Evolutionary conservation across 2,888 invertebrate species (phyloP).

Genomic region (Octonoba sinensis): DNA sequence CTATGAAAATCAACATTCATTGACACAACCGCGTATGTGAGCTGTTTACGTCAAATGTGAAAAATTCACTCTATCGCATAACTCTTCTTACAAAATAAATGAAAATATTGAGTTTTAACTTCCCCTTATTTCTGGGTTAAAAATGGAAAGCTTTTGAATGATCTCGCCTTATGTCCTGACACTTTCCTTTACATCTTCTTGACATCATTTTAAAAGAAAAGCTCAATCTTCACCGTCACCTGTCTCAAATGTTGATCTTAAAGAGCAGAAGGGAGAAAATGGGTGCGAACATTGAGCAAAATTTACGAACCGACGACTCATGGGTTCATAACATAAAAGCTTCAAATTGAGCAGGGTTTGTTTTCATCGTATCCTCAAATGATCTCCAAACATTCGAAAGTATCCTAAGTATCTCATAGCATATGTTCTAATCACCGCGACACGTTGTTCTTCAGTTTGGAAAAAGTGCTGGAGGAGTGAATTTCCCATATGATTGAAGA

Average conservation of each 20-base stretch:
- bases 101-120: no score
- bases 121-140: no score
- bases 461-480: slow-evolving; percentile 4
- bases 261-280: not conserved
- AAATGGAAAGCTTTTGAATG: no score
- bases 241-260: no score
- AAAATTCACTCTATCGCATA: no score
- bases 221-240: no score
- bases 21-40: no score
- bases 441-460: slow-evolving; percentile 15
- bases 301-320: slow-evolving; percentile 44
- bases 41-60: no score
- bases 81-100: no score
- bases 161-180: not conserved
- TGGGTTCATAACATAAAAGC: slow-evolving; percentile 40
- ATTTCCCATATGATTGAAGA: slow-evolving; percentile 23
- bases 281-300: not conserved
- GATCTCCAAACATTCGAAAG: slow-evolving; percentile 27
- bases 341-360: slow-evolving; percentile 5
- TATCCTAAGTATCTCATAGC: slow-evolving; percentile 32
- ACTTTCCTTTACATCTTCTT: not conserved
- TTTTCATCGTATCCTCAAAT: slow-evolving; percentile 7
- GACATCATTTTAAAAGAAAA: no score
- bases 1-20: no score
- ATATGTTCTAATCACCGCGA: slow-evolving; percentile 32